phyloP scores from a whole-genome alignment of 2,888 invertebrate genomes.

The Alloscopus bannaensis region DNA sequence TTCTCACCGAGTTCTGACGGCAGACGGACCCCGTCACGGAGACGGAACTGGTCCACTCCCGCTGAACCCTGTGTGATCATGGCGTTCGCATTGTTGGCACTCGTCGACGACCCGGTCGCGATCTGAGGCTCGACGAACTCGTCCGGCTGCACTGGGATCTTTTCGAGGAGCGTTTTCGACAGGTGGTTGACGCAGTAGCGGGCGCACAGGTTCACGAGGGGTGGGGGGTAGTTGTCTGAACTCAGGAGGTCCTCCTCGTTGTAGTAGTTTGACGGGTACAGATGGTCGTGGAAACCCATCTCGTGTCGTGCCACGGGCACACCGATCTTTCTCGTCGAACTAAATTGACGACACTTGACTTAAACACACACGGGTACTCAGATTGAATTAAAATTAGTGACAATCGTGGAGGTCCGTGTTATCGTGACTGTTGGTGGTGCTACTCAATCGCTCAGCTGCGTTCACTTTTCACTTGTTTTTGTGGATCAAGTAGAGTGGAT shows the following conservation, averaged over 20 bases:
- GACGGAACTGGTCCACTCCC: constrained; percentile 76
- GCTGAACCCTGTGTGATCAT: too few relatives aligned
- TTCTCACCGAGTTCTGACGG: constrained; percentile 85
- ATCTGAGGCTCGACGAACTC: constrained; percentile 21
- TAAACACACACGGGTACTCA: too few relatives aligned
- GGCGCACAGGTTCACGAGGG: constrained; percentile 77
- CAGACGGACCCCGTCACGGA: constrained; percentile 81
- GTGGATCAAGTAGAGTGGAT: too few relatives aligned
- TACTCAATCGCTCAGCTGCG: too few relatives aligned
- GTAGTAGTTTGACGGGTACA: constrained; percentile 50
- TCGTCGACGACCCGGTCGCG: not conserved
- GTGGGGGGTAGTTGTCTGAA: constrained; percentile 50
- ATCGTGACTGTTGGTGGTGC: too few relatives aligned
- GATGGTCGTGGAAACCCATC: constrained; percentile 59
- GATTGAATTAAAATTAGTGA: too few relatives aligned
- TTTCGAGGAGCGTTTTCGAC: constrained; percentile 79
- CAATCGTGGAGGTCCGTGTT: too few relatives aligned
- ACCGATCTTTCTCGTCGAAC: too few relatives aligned
- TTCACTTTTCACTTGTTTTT: too few relatives aligned
- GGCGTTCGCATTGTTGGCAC: constrained; percentile 3
- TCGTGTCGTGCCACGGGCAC: not conserved
- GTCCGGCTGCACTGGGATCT: constrained; percentile 73
- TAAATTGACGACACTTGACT: too few relatives aligned
- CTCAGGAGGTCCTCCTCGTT: constrained; percentile 49
- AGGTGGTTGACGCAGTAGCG: constrained; percentile 81